Base-by-base conservation (phyloP, 2,888 invertebrate species). In the Anaspis maculata region DNA sequence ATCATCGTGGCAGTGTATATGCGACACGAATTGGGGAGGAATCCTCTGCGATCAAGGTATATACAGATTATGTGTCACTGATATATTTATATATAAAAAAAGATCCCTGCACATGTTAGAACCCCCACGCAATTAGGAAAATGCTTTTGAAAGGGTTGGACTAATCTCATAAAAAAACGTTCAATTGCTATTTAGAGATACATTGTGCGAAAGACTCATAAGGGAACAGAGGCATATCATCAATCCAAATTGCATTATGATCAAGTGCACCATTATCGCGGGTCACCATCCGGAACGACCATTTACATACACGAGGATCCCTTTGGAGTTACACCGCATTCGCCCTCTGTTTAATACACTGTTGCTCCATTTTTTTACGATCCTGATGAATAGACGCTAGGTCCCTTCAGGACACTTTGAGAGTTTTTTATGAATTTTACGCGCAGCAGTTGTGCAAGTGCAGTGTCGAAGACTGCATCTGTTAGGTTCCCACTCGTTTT, bases 1-100 rank as follows among this genome's bases (percentile, higher is more conserved):
- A 44, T 84, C 83, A 46, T 88, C 91, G 27, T 95, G 90, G 89
- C 86, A 94, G 65, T 97, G 96, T 71, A 88, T 89, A 56, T 96
- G 96, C 69, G 84, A 92, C 64, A 92, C 94, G 54, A 96, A 96
- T 64, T 96, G 96, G 96, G 96, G 95, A 51, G 96, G 96, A 48
- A 88, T 95, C 49, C 82, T 94, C 52, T 96, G 96, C 71, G 95
- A 96, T 70, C 94, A 94, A 79, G 83, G 82, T 82, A 67, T 57
- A 51, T 7, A 9, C 24, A 4, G n/a, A n/a, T n/a, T n/a, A n/a
- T n/a, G n/a, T n/a, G n/a, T n/a, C n/a, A n/a, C n/a, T n/a, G n/a
- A n/a, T 13, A 16, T 12, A 34, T 13, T 37, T 29, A 7, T 12
- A 15, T 32, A 27, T 21, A 27, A 2, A 25, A 30, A 9, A 29